Base-by-base conservation (phyloP, 2,888 invertebrate species). In the Gortyna flavago region DNA sequence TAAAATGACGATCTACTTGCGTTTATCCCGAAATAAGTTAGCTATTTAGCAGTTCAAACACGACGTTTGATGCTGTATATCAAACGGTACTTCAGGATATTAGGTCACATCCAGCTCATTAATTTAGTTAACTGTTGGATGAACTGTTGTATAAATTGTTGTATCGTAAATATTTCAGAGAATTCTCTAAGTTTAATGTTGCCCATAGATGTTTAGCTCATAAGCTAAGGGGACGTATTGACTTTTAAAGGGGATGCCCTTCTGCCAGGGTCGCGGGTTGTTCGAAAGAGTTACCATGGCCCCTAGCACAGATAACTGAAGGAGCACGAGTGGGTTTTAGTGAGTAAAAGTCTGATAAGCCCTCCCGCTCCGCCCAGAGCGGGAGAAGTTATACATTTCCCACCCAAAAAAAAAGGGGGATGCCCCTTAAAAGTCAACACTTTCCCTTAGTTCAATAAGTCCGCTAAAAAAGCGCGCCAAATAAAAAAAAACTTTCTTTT, bases 41-140 rank as follows among this genome's bases (percentile, higher is more conserved):
- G 57, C 35, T 35, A 44, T 66, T 76, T 48, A n/a, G 21, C 21
- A 69, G 29, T 72, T 29, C 25, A 59, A 78, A 16, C 72, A 72
- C 51, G 32, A 35, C 1, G 0, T n/a, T 57, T 16, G 25, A 68
- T 21, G 7, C 67, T 11, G 2, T 69, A n/a, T 35, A 59, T 61
- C 57, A 64, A 81, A 81, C 77, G 71, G 71, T 83, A 72, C 51
- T 62, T 29, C 25, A 57, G 11, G 1, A 35, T n/a, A 68, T 61
- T 83, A 78, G 64, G 59, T 54, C 25, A 51, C 32, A 44, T 81
- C 79, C 78, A 83, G 44, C 35, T 66, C 32, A 44, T 44, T 62
- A 44, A 51, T 29, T 48, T 57, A 2, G 18, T 18, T 57, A 67
- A 70, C 75, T 61, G 67, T 66, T 41, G 18, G 16, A 41, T 16